Percentiles rank a stretch among this genome's conserved stretches.
These are phyloP conservation scores for Ceratina australensis DNA, from an alignment of 1,140 invertebrate genomes.

Conservation along the genomic window DNA sequence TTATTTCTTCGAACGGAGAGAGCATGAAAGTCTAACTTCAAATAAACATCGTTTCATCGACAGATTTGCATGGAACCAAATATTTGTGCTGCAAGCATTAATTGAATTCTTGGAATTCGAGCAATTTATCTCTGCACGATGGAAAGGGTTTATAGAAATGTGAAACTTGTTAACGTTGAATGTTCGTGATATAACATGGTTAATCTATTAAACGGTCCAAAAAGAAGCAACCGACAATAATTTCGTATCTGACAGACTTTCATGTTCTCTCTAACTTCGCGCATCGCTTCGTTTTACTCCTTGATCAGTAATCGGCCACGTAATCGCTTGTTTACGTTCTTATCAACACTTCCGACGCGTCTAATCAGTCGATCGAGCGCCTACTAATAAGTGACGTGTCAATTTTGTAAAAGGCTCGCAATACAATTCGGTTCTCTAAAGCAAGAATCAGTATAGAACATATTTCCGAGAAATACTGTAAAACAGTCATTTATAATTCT, in stretches of 20 bases:
- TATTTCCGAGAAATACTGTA: not conserved
- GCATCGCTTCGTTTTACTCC: not conserved
- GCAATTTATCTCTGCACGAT: not conserved
- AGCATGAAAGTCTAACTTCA: not conserved
- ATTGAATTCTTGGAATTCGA: too few relatives aligned
- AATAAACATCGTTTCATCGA: too few relatives aligned
- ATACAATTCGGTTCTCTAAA: too few relatives aligned
- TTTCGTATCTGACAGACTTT: not conserved
- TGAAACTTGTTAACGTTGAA: not conserved
- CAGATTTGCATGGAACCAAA: too few relatives aligned
- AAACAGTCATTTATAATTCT: too few relatives aligned
- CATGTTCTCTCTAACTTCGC: not conserved
- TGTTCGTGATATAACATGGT: constrained; percentile 19
- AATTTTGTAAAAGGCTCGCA: too few relatives aligned
- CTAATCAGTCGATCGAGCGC: too few relatives aligned
- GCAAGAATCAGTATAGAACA: not conserved
- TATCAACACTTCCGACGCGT: too few relatives aligned
- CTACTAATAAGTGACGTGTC: too few relatives aligned
- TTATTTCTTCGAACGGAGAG: not conserved
- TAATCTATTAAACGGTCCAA: not conserved
- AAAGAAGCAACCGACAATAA: not conserved
- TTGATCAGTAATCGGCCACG: not conserved
- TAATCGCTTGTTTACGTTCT: too few relatives aligned
- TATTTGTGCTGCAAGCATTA: too few relatives aligned
- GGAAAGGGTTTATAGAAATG: not conserved